These are phyloP conservation scores for Thalpophila matura DNA, from an alignment of 2,888 invertebrate species.

Conservation along the genomic window DNA sequence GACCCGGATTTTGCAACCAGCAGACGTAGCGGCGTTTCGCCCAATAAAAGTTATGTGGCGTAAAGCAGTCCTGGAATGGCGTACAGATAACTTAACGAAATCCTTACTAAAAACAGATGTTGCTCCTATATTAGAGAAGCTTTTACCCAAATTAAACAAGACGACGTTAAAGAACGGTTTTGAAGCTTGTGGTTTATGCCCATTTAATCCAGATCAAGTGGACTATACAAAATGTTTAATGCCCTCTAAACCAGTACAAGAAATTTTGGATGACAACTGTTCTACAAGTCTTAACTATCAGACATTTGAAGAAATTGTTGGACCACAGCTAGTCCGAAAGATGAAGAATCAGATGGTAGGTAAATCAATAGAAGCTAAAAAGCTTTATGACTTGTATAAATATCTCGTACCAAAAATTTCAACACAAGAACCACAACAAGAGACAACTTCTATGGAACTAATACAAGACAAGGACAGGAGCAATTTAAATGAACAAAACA, in stretches of 20 bases:
- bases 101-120: slow-evolving; percentile 39
- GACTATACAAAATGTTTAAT: slow-evolving; percentile 49
- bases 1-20: slow-evolving; percentile 55
- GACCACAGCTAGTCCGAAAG: slow-evolving; percentile 45
- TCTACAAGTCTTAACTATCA: slow-evolving; percentile 45
- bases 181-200: slow-evolving; percentile 46
- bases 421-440: too few species aligned
- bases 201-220: slow-evolving; percentile 51
- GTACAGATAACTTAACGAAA: slow-evolving; percentile 43
- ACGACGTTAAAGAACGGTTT: slow-evolving; percentile 45
- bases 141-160: slow-evolving; percentile 44
- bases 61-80: slow-evolving; percentile 56
- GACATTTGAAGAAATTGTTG: slow-evolving; percentile 50
- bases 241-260: slow-evolving; percentile 41
- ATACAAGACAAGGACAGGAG: too few species aligned
- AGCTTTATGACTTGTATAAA: slow-evolving; percentile 45
- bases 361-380: slow-evolving; percentile 45
- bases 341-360: slow-evolving; percentile 46
- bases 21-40: slow-evolving; percentile 57
- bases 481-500: too few species aligned
- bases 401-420: slow-evolving; percentile 26
- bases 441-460: too few species aligned
- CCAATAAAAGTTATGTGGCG: slow-evolving; percentile 55
- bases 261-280: slow-evolving; percentile 40
- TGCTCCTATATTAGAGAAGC: slow-evolving; percentile 38